A percentile compares a stretch with the other conserved stretches of the same genome.
Evolutionary conservation across 2,888 invertebrate species (phyloP).

Genomic region (Bombyx huttoni): DNA sequence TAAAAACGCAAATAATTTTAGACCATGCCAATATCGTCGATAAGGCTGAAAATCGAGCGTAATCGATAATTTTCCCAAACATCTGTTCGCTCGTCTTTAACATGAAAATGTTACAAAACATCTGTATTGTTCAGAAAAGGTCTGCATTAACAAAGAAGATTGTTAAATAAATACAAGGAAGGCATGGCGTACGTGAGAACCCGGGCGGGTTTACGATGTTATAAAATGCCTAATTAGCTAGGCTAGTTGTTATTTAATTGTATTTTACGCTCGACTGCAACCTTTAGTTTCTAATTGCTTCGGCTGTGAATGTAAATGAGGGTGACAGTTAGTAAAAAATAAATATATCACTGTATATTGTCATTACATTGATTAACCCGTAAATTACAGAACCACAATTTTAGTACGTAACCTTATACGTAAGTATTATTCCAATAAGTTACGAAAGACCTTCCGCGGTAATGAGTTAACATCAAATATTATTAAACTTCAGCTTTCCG

Average conservation of each 20-base stretch:
- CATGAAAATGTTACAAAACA: conserved; percentile 4
- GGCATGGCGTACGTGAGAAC: conserved; percentile 13
- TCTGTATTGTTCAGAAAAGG: conserved; percentile 14
- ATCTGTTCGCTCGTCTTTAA: conserved; percentile 2
- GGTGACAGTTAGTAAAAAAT: background rate
- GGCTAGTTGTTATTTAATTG: conserved; percentile 22
- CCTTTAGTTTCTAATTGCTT: conserved; percentile 12
- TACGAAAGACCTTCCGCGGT: background rate
- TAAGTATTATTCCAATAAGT: background rate
- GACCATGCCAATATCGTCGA: background rate
- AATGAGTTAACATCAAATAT: conserved; percentile 15
- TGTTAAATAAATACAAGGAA: conserved; percentile 18
- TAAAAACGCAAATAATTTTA: background rate
- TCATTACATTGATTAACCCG: background rate
- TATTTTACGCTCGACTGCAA: conserved; percentile 25
- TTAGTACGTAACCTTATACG: background rate
- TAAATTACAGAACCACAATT: background rate
- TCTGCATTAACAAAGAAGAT: conserved; percentile 8
- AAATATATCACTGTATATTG: too few species aligned
- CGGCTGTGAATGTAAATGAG: background rate
- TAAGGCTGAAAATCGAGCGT: background rate
- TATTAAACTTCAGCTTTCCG: conserved; percentile 11
- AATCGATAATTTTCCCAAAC: conserved; percentile 1
- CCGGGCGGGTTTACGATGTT: conserved; percentile 20
- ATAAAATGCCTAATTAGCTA: conserved; percentile 24